Conservation (phyloP, 2,113 vertebrate genomes). For the Anoplopoma fimbria region DNA sequence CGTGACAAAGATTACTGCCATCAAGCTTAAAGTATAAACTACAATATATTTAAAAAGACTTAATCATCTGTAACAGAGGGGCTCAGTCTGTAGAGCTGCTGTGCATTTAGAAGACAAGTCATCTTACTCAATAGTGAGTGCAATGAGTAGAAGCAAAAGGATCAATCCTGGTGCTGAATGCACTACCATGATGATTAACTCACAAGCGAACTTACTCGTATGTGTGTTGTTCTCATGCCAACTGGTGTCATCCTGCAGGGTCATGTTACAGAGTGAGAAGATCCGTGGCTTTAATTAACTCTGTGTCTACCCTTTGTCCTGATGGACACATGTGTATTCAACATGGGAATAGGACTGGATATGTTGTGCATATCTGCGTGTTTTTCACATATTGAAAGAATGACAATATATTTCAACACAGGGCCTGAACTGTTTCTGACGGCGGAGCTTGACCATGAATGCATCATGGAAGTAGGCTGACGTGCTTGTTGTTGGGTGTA, state of each 20-base stretch:
- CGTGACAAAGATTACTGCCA: not conserved
- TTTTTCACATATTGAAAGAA: not conserved
- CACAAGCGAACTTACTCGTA: not conserved
- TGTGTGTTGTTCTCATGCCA: conserved; percentile 8
- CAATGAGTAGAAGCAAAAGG: not conserved
- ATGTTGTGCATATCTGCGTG: not conserved
- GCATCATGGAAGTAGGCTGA: conserved; percentile 23
- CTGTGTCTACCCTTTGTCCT: not conserved
- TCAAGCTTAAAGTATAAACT: not conserved
- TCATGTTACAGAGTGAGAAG: conserved; percentile 20
- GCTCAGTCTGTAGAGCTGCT: not conserved
- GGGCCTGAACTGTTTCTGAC: not conserved
- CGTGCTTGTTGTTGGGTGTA: conserved; percentile 7
- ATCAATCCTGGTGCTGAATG: not conserved
- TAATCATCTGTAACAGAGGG: not conserved
- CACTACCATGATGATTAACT: not conserved
- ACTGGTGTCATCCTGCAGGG: conserved; percentile 15
- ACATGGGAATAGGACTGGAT: not conserved
- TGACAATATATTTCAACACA: not conserved
- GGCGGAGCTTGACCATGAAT: conserved; percentile 12
- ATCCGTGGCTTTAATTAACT: conserved; percentile 41
- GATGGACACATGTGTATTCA: not conserved
- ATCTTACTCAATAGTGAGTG: not conserved
- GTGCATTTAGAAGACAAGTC: not conserved
- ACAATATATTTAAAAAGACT: not conserved